Conservation (phyloP, 2,113 vertebrate species). For the Sylvia atricapilla region DNA sequence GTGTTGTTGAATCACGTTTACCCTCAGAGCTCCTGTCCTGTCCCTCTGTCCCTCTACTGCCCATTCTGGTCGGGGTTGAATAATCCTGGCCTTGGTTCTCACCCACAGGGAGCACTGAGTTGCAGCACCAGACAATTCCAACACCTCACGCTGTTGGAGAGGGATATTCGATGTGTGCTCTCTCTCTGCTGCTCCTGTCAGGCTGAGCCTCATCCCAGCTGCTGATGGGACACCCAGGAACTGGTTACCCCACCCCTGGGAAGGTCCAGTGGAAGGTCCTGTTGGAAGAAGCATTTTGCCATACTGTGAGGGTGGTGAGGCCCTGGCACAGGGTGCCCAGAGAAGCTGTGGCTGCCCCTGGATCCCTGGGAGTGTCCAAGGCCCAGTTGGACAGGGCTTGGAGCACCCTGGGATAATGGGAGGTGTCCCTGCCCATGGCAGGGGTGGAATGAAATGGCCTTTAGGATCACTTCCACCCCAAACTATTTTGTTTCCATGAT, state of each 20-base stretch:
- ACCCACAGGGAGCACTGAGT: accelerated
- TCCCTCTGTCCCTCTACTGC: background rate
- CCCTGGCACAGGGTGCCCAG: background rate
- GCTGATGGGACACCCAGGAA: background rate
- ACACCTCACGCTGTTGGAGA: accelerated
- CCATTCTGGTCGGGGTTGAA: background rate
- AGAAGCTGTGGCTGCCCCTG: background rate
- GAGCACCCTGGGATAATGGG: accelerated
- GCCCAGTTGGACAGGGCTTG: accelerated
- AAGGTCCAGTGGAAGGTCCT: background rate
- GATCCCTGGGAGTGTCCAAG: background rate
- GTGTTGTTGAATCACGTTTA: background rate
- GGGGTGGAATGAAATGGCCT: no score
- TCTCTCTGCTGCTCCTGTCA: background rate
- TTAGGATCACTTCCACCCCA: background rate
- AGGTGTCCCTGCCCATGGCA: background rate
- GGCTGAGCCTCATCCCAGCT: background rate
- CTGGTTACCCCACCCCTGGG: no score
- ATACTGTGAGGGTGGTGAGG: accelerated
- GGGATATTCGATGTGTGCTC: accelerated
- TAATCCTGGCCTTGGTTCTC: background rate
- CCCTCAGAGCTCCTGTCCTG: background rate
- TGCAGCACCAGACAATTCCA: background rate
- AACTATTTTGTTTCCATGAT: background rate
- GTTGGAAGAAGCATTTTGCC: background rate